A percentile compares a stretch with the other conserved stretches of the same genome.
Conservation (phyloP, 2,797 vertebrate genomes). For the Anolis apletophallus region DNA sequence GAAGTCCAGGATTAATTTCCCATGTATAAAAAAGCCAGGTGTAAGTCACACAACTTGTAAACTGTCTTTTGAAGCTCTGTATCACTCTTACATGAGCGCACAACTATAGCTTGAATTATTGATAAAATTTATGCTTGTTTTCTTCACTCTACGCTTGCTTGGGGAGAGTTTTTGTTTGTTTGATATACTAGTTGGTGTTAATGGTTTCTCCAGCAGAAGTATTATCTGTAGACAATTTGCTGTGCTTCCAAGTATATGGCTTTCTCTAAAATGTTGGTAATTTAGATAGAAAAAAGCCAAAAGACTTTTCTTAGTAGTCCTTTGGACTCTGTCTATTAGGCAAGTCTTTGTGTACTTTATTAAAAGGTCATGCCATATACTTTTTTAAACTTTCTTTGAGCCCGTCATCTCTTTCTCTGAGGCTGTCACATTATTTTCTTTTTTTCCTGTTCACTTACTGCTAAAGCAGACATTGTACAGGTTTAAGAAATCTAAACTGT, state of each 20-base stretch:
- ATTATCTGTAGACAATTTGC: conserved; percentile 36
- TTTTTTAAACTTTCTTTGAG: conserved; percentile 50
- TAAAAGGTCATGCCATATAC: conserved; percentile 70
- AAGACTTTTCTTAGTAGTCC: conserved; percentile 24
- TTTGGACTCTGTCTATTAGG: conserved; percentile 56
- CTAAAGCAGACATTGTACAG: conserved; percentile 44
- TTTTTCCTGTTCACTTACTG: conserved; percentile 45
- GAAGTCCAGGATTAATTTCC: not conserved
- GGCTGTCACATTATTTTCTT: conserved; percentile 70
- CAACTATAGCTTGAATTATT: not conserved
- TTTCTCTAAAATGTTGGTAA: conserved; percentile 13
- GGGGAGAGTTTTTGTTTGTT: not conserved
- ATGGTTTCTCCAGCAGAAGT: conserved; percentile 25
- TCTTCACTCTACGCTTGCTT: not conserved
- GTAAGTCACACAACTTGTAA: not conserved
- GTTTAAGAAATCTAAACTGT: conserved; percentile 67
- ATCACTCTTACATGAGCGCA: not conserved
- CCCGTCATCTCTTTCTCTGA: conserved; percentile 52
- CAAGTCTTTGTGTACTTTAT: conserved; percentile 53
- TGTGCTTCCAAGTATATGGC: not conserved
- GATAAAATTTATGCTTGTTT: not conserved
- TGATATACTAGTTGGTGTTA: not conserved
- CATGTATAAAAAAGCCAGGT: not conserved
- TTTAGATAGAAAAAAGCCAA: conserved; percentile 19
- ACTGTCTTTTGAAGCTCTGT: not conserved